Conservation (phyloP, 2,797 vertebrate genomes). For the Chiloscyllium punctatum region DNA sequence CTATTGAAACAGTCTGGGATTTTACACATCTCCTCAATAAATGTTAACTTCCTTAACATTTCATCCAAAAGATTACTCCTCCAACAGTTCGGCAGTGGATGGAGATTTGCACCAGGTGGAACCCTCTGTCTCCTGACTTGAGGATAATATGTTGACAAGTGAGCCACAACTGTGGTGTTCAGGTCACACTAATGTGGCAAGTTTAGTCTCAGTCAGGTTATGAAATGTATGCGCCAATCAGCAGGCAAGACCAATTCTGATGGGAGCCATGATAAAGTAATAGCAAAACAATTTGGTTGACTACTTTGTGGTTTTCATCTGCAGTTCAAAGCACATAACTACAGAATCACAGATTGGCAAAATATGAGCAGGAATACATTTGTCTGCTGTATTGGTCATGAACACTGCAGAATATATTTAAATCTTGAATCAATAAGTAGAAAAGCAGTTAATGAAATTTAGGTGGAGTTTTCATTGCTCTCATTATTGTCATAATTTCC, state of each 20-base stretch:
- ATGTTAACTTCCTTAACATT: neutral
- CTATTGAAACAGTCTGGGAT: neutral
- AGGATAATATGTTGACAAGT: neutral
- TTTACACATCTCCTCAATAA: neutral
- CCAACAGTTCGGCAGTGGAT: neutral
- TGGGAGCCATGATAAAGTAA: neutral
- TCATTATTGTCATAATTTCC: neutral
- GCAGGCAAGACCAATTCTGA: neutral
- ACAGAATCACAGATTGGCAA: neutral
- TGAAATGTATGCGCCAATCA: neutral
- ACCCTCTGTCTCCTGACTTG: neutral
- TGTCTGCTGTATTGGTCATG: neutral
- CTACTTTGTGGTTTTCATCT: neutral
- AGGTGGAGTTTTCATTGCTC: no score
- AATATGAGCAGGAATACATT: neutral
- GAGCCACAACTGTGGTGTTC: neutral
- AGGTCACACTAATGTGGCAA: neutral
- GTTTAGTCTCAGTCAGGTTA: neutral
- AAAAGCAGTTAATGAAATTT: neutral
- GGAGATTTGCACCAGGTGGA: neutral
- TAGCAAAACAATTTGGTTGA: neutral
- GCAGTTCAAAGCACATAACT: neutral
- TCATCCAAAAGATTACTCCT: neutral
- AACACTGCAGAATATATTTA: neutral
- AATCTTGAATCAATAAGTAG: neutral